These are phyloP conservation scores for Tribolium freemani DNA, from an alignment of 2,888 invertebrate genomes.

Conservation along the genomic window DNA sequence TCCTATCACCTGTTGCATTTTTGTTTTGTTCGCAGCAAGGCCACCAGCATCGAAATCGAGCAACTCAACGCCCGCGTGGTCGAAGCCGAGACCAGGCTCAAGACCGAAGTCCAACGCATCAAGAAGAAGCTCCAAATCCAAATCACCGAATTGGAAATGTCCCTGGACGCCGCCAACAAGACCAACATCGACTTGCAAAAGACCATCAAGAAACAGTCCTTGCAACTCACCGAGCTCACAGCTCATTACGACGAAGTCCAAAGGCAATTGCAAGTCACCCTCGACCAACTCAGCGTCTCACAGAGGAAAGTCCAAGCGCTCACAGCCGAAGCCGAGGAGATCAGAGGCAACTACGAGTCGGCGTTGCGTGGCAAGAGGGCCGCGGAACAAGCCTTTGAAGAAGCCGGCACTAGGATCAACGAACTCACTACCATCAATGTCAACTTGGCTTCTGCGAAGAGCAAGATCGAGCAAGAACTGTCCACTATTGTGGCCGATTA, in stretches of 20 bases:
- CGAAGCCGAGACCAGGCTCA: constrained; percentile 95
- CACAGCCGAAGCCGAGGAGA: constrained; percentile 96
- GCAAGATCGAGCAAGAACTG: constrained; percentile 96
- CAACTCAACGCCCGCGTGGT: constrained; percentile 95
- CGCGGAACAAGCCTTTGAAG: constrained; percentile 92
- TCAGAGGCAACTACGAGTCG: constrained; percentile 91
- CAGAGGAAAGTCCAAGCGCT: constrained; percentile 92
- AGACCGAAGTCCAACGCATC: constrained; percentile 95
- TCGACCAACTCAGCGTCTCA: constrained; percentile 92
- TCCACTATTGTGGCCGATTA: constrained; percentile 93
- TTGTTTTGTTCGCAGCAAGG: constrained; percentile 79
- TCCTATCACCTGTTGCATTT: constrained; percentile 23
- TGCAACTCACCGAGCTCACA: constrained; percentile 91
- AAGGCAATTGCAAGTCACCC: constrained; percentile 94
- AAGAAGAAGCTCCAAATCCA: constrained; percentile 99
- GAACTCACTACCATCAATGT: constrained; percentile 96
- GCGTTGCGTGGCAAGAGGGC: constrained; percentile 92
- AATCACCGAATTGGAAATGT: constrained; percentile 96
- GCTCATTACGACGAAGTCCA: constrained; percentile 97
- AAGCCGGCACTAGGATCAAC: constrained; percentile 91
- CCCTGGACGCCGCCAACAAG: constrained; percentile 98
- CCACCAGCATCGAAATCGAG: constrained; percentile 98
- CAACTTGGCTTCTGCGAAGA: constrained; percentile 93
- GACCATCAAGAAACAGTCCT: constrained; percentile 97
- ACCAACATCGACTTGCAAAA: constrained; percentile 97